Percentiles rank a stretch among this genome's conserved stretches.
Conservation (phyloP, 2,113 vertebrate species). For the Elanoides forficatus region DNA sequence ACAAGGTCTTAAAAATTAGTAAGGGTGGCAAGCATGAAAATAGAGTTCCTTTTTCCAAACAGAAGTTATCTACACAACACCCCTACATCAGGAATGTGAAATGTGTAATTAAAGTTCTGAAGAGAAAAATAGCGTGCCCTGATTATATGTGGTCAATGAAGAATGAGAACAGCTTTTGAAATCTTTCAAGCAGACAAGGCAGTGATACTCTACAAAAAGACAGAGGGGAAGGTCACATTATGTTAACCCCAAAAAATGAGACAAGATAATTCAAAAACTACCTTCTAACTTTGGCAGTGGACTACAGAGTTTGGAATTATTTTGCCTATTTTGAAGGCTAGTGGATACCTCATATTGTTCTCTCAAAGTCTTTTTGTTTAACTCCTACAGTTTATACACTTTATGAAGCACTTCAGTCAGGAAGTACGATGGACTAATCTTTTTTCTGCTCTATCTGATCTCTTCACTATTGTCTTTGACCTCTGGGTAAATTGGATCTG, state of each 20-base stretch:
- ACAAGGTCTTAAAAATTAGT: background rate
- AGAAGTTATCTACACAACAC: background rate
- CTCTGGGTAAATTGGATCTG: constrained; percentile 45
- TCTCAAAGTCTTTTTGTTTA: background rate
- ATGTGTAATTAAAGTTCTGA: background rate
- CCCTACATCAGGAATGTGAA: background rate
- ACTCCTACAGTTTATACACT: background rate
- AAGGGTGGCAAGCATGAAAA: background rate
- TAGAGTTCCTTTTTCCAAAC: background rate
- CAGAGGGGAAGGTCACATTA: background rate
- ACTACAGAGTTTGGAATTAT: background rate
- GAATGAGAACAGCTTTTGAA: background rate
- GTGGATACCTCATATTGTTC: background rate
- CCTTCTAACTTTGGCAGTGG: background rate
- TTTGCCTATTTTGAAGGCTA: background rate
- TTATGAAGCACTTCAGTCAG: background rate
- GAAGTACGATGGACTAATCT: background rate
- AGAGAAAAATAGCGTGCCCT: background rate
- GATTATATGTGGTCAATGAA: background rate
- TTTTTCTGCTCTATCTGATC: background rate
- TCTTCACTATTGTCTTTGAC: background rate
- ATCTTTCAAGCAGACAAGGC: background rate
- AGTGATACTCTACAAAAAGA: background rate
- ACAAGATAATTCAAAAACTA: background rate
- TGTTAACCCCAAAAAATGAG: background rate